Percentiles rank a stretch among this genome's conserved stretches.
These are phyloP conservation scores for Zonitis immaculata DNA, from an alignment of 2,888 invertebrate species.

Conservation along the genomic window DNA sequence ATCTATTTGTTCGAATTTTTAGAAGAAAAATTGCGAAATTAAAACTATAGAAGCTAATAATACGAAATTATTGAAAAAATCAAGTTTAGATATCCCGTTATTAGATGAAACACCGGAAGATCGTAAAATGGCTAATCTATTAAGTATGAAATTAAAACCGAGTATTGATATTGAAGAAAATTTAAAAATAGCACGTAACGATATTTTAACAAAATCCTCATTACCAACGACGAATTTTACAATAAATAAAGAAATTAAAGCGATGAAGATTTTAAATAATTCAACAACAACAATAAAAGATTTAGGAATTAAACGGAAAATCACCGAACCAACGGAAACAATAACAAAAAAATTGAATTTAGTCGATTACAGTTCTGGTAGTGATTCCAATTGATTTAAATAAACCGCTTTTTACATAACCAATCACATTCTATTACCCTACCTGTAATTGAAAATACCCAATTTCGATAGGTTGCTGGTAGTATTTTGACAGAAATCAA, in stretches of 20 bases:
- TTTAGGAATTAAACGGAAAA: constrained; percentile 32
- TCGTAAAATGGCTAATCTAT: constrained; percentile 69
- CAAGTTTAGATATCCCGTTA: constrained; percentile 71
- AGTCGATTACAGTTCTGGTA: constrained; percentile 39
- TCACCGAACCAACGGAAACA: background rate
- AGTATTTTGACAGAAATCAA: too few species aligned
- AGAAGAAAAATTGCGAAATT: constrained; percentile 71
- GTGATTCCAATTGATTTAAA: constrained; percentile 32
- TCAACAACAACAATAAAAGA: constrained; percentile 24
- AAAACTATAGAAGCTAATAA: constrained; percentile 69
- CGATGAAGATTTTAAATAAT: constrained; percentile 35
- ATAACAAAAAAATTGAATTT: constrained; percentile 20
- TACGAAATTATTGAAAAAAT: constrained; percentile 64
- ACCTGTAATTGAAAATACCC: background rate
- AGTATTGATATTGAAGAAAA: constrained; percentile 57
- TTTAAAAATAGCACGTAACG: constrained; percentile 37
- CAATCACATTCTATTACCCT: background rate
- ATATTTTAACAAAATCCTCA: constrained; percentile 41
- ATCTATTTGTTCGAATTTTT: constrained; percentile 29
- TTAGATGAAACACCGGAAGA: constrained; percentile 79
- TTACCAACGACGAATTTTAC: constrained; percentile 42
- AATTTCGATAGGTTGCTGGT: background rate
- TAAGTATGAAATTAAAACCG: constrained; percentile 64
- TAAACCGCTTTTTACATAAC: background rate
- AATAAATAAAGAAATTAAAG: constrained; percentile 39